Conservation (phyloP, 2,888 invertebrate genomes). For the Arenicola marina region DNA sequence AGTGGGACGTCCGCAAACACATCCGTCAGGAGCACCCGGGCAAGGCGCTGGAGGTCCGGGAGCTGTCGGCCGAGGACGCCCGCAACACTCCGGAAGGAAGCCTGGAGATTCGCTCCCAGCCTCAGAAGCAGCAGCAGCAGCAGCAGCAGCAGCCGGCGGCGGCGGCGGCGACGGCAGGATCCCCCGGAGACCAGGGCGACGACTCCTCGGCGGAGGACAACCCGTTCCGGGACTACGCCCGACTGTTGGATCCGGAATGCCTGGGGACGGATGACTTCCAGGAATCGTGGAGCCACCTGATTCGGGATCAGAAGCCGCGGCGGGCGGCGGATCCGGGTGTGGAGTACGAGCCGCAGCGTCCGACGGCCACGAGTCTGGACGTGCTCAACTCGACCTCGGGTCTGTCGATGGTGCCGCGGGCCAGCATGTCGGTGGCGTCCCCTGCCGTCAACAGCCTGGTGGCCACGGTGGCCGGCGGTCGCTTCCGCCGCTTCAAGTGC, state of each 20-base stretch:
- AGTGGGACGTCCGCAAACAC: slow-evolving; percentile 58
- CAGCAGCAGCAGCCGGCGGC: background rate
- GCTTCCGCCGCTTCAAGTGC: slow-evolving; percentile 79
- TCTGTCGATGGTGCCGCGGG: too few species aligned
- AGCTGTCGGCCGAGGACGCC: slow-evolving; percentile 49
- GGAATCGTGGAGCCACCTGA: too few species aligned
- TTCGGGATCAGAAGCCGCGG: background rate
- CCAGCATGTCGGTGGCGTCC: too few species aligned
- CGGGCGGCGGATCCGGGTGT: background rate
- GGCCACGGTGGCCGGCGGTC: background rate
- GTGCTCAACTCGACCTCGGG: background rate
- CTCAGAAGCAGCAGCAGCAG: background rate
- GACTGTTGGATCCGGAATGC: background rate
- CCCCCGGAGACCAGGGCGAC: background rate
- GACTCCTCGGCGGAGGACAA: background rate
- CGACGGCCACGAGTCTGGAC: too few species aligned
- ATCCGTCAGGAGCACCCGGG: slow-evolving; percentile 48
- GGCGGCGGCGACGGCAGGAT: background rate
- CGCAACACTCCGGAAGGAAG: slow-evolving; percentile 50
- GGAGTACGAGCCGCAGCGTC: too few species aligned
- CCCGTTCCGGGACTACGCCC: background rate
- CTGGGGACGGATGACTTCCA: background rate
- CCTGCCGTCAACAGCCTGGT: background rate
- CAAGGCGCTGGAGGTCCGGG: slow-evolving; percentile 40
- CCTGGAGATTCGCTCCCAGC: slow-evolving; percentile 36